Conservation (phyloP, 2,888 invertebrate genomes). For the Plagodis pulveraria region DNA sequence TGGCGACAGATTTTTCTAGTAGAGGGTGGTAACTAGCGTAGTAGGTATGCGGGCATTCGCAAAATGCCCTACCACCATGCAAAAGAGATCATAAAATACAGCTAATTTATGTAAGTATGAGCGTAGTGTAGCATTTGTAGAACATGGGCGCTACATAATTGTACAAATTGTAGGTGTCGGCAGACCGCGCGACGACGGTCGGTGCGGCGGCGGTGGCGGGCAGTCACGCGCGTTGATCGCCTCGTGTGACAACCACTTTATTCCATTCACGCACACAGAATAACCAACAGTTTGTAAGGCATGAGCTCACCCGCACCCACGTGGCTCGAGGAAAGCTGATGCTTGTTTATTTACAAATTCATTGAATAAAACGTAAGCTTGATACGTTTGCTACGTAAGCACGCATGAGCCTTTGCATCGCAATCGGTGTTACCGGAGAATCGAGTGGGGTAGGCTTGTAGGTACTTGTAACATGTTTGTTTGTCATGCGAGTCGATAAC, state of each 20-base stretch:
- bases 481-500: no score
- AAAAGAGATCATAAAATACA: not conserved
- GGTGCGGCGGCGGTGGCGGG: not conserved
- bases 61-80: no score
- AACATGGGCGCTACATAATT: not conserved
- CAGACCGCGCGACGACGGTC: not conserved
- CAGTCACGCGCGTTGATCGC: slow-evolving; percentile 21
- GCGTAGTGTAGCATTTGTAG: not conserved
- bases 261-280: slow-evolving; percentile 15
- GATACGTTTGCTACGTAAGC: not conserved
- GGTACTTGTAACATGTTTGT: no score
- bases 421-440: not conserved
- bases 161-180: not conserved
- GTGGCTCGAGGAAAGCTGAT: slow-evolving; percentile 16
- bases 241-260: slow-evolving; percentile 17
- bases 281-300: not conserved
- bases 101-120: not conserved
- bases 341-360: slow-evolving; percentile 23
- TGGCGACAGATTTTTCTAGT: no score
- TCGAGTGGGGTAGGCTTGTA: not conserved
- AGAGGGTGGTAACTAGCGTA: no score
- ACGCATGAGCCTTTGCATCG: slow-evolving; percentile 5
- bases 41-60: no score
- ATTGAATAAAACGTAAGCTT: slow-evolving; percentile 19
- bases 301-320: slow-evolving; percentile 10